Evolutionary conservation across 2,888 invertebrate genomes (phyloP).

Genomic region (Aethes cnicana): DNA sequence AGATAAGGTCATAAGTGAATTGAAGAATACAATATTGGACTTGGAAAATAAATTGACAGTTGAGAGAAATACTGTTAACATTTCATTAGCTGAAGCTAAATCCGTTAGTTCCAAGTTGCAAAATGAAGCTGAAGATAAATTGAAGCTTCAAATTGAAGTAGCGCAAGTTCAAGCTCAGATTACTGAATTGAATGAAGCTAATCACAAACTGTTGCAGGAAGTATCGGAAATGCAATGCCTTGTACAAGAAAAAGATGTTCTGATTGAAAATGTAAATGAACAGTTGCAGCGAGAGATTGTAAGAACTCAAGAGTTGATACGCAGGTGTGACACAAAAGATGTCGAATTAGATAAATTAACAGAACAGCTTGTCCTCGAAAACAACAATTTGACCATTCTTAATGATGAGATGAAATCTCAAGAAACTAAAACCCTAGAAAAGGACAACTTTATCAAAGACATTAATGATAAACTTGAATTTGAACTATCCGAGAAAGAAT

Average conservation of each 20-base stretch:
- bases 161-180: background rate
- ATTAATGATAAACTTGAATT: constrained; percentile 24
- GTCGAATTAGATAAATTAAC: constrained; percentile 1
- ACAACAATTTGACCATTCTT: constrained; percentile 1
- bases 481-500: constrained; percentile 21
- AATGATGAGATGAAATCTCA: background rate
- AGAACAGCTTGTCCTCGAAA: background rate
- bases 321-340: background rate
- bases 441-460: constrained; percentile 4
- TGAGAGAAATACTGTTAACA: constrained; percentile 1
- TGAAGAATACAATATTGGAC: background rate
- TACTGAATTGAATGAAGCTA: background rate
- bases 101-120: background rate
- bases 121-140: background rate
- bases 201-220: background rate
- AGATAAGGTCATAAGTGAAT: background rate
- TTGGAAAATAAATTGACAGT: background rate
- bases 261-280: background rate
- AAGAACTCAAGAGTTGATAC: background rate
- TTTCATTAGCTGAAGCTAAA: background rate
- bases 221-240: background rate
- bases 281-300: background rate
- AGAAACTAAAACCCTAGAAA: constrained; percentile 1
- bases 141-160: background rate
- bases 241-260: background rate